Conservation (phyloP, 2,888 invertebrate genomes). For the Pyralis farinalis region DNA sequence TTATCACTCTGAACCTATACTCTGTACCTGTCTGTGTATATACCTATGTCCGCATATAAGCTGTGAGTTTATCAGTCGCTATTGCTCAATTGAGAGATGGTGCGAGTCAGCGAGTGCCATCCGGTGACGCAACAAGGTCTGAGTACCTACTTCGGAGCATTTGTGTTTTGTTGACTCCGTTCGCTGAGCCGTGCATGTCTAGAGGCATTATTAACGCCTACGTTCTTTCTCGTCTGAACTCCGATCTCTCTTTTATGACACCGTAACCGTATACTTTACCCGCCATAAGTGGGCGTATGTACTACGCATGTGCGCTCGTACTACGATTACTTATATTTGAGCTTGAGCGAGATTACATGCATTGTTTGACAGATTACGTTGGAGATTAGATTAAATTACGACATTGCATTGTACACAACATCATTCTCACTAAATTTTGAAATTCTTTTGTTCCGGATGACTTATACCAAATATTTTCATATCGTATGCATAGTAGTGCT, state of each 20-base stretch:
- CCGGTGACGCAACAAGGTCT: slow-evolving; percentile 32
- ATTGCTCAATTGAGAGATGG: slow-evolving; percentile 20
- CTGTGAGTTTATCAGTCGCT: background rate
- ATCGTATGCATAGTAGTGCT: too few species aligned
- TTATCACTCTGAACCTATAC: too few species aligned
- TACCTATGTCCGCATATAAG: too few species aligned
- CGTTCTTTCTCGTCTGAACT: background rate
- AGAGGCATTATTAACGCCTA: background rate
- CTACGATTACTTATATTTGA: too few species aligned
- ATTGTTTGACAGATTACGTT: too few species aligned
- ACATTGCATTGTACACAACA: too few species aligned
- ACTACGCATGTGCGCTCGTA: slow-evolving; percentile 5
- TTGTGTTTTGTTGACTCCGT: slow-evolving; percentile 3
- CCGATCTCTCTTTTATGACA: background rate
- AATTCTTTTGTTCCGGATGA: too few species aligned
- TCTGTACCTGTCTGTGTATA: too few species aligned
- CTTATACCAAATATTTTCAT: too few species aligned
- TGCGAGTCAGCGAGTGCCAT: slow-evolving; percentile 24
- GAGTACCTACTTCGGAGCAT: slow-evolving; percentile 3
- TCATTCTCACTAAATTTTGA: too few species aligned
- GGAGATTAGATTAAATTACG: too few species aligned
- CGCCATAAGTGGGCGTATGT: background rate
- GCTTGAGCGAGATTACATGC: too few species aligned
- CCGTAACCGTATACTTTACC: background rate
- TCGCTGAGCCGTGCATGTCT: background rate